Evolutionary conservation across 2,797 vertebrate species (phyloP).

Genomic region (Eospalax fontanierii): DNA sequence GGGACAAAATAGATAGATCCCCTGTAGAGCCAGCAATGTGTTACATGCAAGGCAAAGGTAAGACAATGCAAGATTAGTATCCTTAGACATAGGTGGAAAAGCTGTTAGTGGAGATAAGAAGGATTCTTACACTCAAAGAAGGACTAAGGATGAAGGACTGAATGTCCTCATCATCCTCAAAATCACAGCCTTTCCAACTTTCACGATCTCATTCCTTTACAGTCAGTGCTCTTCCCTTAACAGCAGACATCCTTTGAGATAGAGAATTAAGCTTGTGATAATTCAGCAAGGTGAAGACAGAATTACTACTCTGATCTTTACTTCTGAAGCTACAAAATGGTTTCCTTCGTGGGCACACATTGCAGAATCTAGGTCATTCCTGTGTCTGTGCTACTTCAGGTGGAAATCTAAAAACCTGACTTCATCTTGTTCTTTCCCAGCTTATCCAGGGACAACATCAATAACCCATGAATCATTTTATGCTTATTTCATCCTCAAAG

Average conservation of each 20-base stretch:
- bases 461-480: neutral
- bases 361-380: neutral
- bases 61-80: neutral
- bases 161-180: neutral
- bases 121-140: neutral
- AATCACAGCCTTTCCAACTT: neutral
- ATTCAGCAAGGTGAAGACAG: neutral
- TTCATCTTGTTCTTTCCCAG: neutral
- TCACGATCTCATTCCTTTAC: too few relatives aligned
- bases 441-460: neutral
- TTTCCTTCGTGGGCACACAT: neutral
- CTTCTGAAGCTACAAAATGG: too few relatives aligned
- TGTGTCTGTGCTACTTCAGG: neutral
- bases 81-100: neutral
- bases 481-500: neutral
- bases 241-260: neutral
- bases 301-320: neutral
- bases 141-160: neutral
- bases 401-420: neutral
- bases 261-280: neutral
- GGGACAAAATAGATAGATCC: neutral
- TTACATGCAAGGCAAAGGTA: neutral
- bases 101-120: accelerated
- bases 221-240: neutral
- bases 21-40: neutral